Evolutionary conservation across 2,888 invertebrate genomes (phyloP).

Genomic region (Plemyria rubiginata): DNA sequence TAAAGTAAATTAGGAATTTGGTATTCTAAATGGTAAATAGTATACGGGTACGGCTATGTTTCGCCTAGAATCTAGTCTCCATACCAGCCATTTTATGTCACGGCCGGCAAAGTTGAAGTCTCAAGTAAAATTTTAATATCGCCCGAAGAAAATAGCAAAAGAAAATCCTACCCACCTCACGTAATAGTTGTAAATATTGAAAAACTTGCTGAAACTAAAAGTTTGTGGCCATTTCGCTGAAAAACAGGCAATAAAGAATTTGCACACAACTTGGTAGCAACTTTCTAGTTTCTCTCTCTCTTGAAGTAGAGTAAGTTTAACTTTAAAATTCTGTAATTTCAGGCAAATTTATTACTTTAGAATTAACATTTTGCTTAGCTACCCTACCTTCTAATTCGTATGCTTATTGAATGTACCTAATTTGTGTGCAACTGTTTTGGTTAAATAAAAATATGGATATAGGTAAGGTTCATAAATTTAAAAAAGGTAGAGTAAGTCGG

Average conservation of each 20-base stretch:
- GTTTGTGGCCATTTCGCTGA: slow-evolving; percentile 41
- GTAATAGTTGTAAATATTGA: slow-evolving; percentile 36
- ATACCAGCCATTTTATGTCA: background rate
- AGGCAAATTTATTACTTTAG: too few species aligned
- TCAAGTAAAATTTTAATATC: slow-evolving; percentile 28
- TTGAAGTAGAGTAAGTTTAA: too few species aligned
- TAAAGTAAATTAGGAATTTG: background rate
- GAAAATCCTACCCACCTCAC: slow-evolving; percentile 6
- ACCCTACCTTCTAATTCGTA: too few species aligned
- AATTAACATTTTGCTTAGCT: too few species aligned
- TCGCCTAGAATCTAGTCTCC: background rate
- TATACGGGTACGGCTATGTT: background rate
- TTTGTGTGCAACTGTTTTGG: too few species aligned
- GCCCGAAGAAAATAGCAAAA: slow-evolving; percentile 22
- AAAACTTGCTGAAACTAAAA: slow-evolving; percentile 39
- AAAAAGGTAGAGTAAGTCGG: too few species aligned
- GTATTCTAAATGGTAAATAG: background rate
- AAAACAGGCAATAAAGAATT: slow-evolving; percentile 22
- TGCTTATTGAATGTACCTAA: too few species aligned
- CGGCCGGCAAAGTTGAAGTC: slow-evolving; percentile 6
- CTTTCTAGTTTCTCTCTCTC: too few species aligned
- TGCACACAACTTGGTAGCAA: background rate
- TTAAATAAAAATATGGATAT: too few species aligned
- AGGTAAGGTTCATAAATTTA: too few species aligned
- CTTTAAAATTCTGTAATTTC: too few species aligned